Evolutionary conservation across 2,797 vertebrate genomes (phyloP).

Genomic region (Chloroceryle inda): DNA sequence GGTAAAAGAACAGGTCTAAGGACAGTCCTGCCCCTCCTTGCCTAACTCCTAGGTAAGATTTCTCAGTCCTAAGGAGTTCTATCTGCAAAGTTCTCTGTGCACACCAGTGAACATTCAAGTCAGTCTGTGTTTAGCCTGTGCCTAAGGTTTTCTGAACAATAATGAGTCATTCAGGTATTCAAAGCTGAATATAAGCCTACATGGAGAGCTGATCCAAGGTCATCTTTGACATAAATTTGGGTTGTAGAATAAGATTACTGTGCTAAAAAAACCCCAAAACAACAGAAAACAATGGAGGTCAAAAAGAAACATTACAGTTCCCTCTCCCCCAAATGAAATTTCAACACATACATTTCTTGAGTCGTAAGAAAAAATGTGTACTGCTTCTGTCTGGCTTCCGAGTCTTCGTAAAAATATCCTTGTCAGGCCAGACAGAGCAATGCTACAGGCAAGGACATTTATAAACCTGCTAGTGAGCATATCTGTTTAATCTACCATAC

Average conservation of each 20-base stretch:
- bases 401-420: not conserved
- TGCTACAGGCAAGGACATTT: not conserved
- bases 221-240: not conserved
- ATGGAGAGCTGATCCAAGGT: not conserved
- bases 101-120: not conserved
- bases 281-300: not conserved
- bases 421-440: not conserved
- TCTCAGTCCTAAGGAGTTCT: not conserved
- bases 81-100: not conserved
- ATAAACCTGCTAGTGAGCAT: not conserved
- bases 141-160: not conserved
- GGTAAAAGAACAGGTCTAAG: not conserved
- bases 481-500: constrained; percentile 12
- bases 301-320: not conserved
- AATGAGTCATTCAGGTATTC: not conserved
- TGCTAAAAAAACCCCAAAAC: no score
- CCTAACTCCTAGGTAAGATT: not conserved
- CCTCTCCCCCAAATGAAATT: not conserved
- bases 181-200: not conserved
- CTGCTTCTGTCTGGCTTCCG: not conserved
- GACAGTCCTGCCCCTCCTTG: not conserved
- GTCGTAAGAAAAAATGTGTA: not conserved
- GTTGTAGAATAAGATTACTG: not conserved
- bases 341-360: not conserved
- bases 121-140: not conserved